Evolutionary conservation across 2,888 invertebrate genomes (phyloP), one percentile per base, ranked within the genome.

Genomic region (Pollenia labialis): DNA sequence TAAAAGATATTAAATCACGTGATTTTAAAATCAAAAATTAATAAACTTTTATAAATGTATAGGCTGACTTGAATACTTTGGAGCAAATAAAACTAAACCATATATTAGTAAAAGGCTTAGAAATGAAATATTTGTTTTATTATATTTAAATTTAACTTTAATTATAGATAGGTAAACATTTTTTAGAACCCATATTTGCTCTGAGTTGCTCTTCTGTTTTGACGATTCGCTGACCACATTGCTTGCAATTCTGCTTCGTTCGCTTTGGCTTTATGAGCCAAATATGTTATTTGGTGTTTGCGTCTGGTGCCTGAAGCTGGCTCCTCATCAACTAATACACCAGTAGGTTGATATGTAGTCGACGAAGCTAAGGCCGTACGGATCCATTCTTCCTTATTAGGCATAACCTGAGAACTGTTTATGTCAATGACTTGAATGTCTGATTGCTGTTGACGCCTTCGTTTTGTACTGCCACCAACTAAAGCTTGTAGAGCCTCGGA

Each of bases 271-370:
- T 98, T 95, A 88, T 95, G 95, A 0, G 98, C 99, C 89, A 99
- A 94, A 93, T 98, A 99, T 1, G 98, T 99, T 90, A 99, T 99
- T 94, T 99, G 99, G 94, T 99, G 98, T 93, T 99, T 99, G 89
- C 96, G 95, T 89, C 96, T 95, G 77, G 97, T 97, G 94, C 94
- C 92, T 94, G 95, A 94, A 95, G 92, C 94, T 92, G 88, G 94
- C 91, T 81, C 90, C 91, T 94, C 88, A 93, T 94, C 93, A 90
- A 94, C 89, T 88, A 95, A 88, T 0, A 92, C 92, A 3, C 93
- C 92, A 23, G 93, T 94, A 0, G 94, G 93, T 75, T 94, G 93
- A 87, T 92, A 93, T 23, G 91, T 89, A 0, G 95, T 96, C 68
- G 96, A 96, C 88, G 97, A 96, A 85, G 97, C 96, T 54, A 97